Percentiles rank a stretch among this genome's conserved stretches.
Evolutionary conservation across 2,113 vertebrate species (phyloP).

Genomic region (Cyprinodon brontotheroides): DNA sequence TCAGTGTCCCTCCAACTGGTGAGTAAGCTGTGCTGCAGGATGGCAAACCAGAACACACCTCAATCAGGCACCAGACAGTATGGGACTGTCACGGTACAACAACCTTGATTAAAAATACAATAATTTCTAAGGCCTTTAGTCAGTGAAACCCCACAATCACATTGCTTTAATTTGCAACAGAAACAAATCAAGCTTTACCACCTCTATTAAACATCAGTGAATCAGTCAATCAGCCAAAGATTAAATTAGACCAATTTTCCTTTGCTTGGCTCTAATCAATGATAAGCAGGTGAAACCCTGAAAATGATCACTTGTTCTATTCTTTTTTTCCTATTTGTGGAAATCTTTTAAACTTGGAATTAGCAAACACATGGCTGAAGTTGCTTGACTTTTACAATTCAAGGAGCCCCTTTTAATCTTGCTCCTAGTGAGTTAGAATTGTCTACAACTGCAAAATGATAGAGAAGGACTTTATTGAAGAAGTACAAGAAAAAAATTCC

Average conservation of each 20-base stretch:
- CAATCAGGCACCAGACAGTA: too few species aligned
- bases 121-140: too few species aligned
- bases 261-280: not conserved
- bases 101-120: too few species aligned
- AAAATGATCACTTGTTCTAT: not conserved
- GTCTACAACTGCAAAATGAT: not conserved
- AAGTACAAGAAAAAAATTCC: not conserved
- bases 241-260: not conserved
- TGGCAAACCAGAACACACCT: not conserved
- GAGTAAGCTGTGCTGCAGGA: slow-evolving; percentile 35
- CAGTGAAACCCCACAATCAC: too few species aligned
- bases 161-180: not conserved
- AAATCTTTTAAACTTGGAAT: not conserved
- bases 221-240: too few species aligned
- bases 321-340: not conserved
- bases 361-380: not conserved
- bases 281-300: not conserved
- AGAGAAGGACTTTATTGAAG: not conserved
- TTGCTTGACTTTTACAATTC: not conserved
- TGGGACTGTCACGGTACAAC: not conserved
- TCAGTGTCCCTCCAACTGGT: slow-evolving; percentile 44
- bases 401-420: not conserved
- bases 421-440: not conserved
- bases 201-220: not conserved
- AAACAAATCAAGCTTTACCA: too few species aligned